A percentile compares a stretch with the other conserved stretches of the same genome.
Conservation (phyloP, 2,113 vertebrate species). For the Phrynosoma blainvillii region DNA sequence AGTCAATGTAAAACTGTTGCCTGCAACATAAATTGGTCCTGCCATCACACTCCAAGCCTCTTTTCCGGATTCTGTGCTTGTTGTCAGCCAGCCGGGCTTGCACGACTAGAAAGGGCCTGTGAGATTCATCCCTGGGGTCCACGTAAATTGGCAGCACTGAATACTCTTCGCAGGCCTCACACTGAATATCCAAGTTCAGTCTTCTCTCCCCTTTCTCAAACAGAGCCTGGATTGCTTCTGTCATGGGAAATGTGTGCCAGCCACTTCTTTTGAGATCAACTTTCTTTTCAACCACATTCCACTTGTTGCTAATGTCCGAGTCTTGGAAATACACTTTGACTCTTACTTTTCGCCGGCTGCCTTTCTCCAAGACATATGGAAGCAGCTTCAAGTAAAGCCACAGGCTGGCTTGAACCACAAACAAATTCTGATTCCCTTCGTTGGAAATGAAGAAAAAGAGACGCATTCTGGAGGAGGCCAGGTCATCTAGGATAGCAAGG, state of each 20-base stretch:
- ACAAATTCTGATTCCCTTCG: conserved; percentile 97
- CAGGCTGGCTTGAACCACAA: conserved; percentile 93
- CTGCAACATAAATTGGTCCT: conserved; percentile 95
- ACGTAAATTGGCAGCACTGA: conserved; percentile 90
- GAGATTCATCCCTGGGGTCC: conserved; percentile 89
- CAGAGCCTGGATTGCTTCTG: conserved; percentile 88
- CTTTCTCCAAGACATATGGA: conserved; percentile 90
- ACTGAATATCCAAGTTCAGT: conserved; percentile 93
- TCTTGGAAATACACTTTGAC: conserved; percentile 94
- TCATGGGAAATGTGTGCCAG: conserved; percentile 97
- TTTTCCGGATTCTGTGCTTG: conserved; percentile 96
- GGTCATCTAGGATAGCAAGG: conserved; percentile 86
- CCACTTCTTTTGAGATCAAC: conserved; percentile 96
- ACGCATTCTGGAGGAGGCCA: conserved; percentile 83
- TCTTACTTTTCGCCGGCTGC: conserved; percentile 89
- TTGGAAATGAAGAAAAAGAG: conserved; percentile 96
- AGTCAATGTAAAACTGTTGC: conserved; percentile 99
- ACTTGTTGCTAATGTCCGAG: conserved; percentile 79
- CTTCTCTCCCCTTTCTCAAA: conserved; percentile 89
- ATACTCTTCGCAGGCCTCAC: conserved; percentile 88
- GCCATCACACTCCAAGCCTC: conserved; percentile 97
- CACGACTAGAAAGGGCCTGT: conserved; percentile 96
- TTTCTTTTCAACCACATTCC: conserved; percentile 92
- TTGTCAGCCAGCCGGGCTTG: conserved; percentile 88
- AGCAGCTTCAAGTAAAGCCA: conserved; percentile 97